Conservation (phyloP, 2,113 vertebrate genomes). For the Cyphomyrus discorhynchus region DNA sequence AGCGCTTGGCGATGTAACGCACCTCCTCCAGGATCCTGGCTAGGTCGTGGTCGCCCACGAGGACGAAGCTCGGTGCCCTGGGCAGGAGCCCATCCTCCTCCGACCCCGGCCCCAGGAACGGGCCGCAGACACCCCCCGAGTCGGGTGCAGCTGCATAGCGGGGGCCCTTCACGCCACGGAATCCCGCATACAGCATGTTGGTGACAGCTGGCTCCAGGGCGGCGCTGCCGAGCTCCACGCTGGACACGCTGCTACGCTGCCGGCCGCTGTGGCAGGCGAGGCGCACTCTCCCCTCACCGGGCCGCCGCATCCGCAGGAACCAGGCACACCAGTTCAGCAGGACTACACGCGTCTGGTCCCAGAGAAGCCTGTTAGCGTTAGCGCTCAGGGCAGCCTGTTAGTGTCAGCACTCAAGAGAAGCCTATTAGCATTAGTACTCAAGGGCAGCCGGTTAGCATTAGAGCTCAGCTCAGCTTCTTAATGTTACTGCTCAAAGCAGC, state of each 20-base stretch:
- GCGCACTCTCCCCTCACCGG: slow-evolving; percentile 75
- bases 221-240: slow-evolving; percentile 68
- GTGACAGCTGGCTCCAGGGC: slow-evolving; percentile 66
- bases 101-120: slow-evolving; percentile 58
- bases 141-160: slow-evolving; percentile 77
- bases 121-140: slow-evolving; percentile 73
- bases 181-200: slow-evolving; percentile 80
- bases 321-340: slow-evolving; percentile 95
- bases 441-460: neutral
- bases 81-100: slow-evolving; percentile 69
- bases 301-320: slow-evolving; percentile 94
- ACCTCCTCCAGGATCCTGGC: slow-evolving; percentile 83
- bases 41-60: slow-evolving; percentile 61
- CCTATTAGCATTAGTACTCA: neutral
- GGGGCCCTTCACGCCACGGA: slow-evolving; percentile 71
- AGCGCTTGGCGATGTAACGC: slow-evolving; percentile 80
- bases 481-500: neutral
- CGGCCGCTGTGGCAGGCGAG: slow-evolving; percentile 67
- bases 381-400: neutral
- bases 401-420: neutral
- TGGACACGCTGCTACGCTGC: slow-evolving; percentile 70
- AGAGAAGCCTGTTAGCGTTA: neutral
- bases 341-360: slow-evolving; percentile 74
- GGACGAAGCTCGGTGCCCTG: slow-evolving; percentile 46
- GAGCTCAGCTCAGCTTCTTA: neutral